Conservation (phyloP, 2,888 invertebrate genomes). For the Ceriagrion tenellum region DNA sequence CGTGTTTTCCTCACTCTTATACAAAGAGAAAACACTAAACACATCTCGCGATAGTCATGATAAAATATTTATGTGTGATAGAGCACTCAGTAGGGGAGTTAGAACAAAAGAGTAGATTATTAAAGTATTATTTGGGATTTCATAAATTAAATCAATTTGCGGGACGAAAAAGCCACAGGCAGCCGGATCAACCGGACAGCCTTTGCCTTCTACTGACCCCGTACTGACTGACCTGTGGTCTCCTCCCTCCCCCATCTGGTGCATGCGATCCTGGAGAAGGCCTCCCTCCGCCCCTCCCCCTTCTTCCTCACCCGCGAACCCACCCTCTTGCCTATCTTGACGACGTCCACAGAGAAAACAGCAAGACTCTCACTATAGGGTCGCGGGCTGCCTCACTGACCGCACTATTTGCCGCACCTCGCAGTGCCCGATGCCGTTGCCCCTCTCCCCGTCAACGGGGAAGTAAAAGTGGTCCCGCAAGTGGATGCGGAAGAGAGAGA, state of each 20-base stretch:
- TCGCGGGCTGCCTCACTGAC: not conserved
- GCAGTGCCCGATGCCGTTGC: not conserved
- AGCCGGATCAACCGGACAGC: not conserved
- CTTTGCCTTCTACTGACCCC: no score
- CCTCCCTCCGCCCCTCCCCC: slow-evolving; percentile 44
- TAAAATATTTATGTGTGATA: no score
- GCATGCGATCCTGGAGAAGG: slow-evolving; percentile 38
- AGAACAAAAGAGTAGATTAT: no score
- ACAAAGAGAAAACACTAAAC: no score
- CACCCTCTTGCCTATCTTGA: slow-evolving; percentile 59
- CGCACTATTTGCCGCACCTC: not conserved
- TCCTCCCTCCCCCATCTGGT: slow-evolving; percentile 58
- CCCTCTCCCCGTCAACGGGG: not conserved
- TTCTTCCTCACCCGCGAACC: slow-evolving; percentile 47
- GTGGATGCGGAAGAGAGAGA: not conserved
- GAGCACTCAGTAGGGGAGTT: no score
- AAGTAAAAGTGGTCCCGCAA: not conserved
- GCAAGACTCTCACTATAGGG: not conserved
- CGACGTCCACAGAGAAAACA: not conserved
- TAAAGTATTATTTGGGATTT: no score
- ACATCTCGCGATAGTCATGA: no score
- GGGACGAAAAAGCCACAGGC: not conserved
- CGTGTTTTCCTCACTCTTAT: no score
- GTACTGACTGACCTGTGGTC: slow-evolving; percentile 43
- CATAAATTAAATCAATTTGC: no score